phyloP scores from a whole-genome alignment of 1,140 invertebrate species.

The Drosophila tristis region DNA sequence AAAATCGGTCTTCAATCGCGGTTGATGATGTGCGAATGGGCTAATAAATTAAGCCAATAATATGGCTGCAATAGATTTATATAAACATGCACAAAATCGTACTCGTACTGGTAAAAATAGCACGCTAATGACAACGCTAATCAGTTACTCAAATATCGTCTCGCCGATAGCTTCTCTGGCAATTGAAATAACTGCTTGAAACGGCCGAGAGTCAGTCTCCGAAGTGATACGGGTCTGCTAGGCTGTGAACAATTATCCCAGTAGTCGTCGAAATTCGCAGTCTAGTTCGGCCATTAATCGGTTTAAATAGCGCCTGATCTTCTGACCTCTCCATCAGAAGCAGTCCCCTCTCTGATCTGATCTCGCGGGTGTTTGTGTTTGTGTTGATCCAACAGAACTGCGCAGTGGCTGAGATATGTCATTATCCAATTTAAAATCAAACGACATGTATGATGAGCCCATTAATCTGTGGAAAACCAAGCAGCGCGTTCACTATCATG shows the following conservation, averaged over 20 bases:
- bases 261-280: constrained; percentile 1
- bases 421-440: constrained; percentile 64
- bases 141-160: constrained; percentile 60
- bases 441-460: constrained; percentile 56
- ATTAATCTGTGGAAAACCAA: constrained; percentile 73
- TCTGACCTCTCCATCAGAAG: not conserved
- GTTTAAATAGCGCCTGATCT: constrained; percentile 3
- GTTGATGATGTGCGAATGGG: constrained; percentile 47
- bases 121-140: constrained; percentile 66
- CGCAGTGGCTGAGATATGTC: constrained; percentile 52
- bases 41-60: constrained; percentile 53
- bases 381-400: not conserved
- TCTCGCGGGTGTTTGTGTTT: constrained; percentile 2
- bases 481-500: constrained; percentile 75
- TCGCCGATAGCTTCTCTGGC: constrained; percentile 33
- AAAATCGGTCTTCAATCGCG: not conserved
- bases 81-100: constrained; percentile 27
- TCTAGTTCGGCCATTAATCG: constrained; percentile 2
- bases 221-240: constrained; percentile 38
- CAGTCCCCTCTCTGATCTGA: not conserved
- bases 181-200: constrained; percentile 36
- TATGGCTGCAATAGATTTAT: constrained; percentile 43
- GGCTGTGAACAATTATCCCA: constrained; percentile 5
- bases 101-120: constrained; percentile 35
- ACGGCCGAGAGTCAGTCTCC: constrained; percentile 28